These are phyloP conservation scores for Psilopogon haemacephalus DNA, from an alignment of 2,113 vertebrate genomes.

Conservation along the genomic window DNA sequence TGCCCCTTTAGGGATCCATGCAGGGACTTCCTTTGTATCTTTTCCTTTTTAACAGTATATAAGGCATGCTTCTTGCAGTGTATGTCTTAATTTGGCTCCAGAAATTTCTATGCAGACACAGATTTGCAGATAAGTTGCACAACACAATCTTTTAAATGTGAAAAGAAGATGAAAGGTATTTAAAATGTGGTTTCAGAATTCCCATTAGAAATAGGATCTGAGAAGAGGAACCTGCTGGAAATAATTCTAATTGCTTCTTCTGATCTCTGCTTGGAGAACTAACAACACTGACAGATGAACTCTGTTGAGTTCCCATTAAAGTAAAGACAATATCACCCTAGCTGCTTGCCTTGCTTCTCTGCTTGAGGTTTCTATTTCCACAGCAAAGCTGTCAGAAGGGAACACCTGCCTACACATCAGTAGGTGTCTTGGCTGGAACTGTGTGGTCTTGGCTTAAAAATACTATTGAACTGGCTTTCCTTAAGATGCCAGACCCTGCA, in stretches of 20 bases:
- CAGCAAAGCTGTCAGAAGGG: background rate
- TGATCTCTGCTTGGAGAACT: slow-evolving; percentile 8
- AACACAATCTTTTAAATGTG: slow-evolving; percentile 40
- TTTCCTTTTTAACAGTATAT: background rate
- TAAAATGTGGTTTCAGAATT: slow-evolving; percentile 21
- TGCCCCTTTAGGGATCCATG: background rate
- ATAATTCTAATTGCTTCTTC: slow-evolving; percentile 42
- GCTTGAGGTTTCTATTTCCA: background rate
- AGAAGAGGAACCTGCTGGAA: slow-evolving; percentile 28
- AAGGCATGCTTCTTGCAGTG: background rate
- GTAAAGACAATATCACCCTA: background rate
- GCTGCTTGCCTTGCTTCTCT: background rate
- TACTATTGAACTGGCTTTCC: background rate
- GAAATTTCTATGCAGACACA: background rate
- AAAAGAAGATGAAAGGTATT: slow-evolving; percentile 45
- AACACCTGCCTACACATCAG: background rate
- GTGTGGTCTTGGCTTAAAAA: background rate
- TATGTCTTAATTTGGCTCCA: slow-evolving; percentile 14
- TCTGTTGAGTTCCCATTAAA: background rate
- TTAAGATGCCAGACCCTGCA: background rate
- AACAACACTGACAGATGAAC: slow-evolving; percentile 16
- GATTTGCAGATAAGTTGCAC: slow-evolving; percentile 9
- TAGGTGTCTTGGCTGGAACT: background rate
- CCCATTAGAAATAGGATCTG: slow-evolving; percentile 11
- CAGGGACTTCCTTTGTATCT: background rate